A percentile compares a stretch with the other conserved stretches of the same genome.
Conservation (phyloP, 2,888 invertebrate genomes). For the Microctonus hyperodae region DNA sequence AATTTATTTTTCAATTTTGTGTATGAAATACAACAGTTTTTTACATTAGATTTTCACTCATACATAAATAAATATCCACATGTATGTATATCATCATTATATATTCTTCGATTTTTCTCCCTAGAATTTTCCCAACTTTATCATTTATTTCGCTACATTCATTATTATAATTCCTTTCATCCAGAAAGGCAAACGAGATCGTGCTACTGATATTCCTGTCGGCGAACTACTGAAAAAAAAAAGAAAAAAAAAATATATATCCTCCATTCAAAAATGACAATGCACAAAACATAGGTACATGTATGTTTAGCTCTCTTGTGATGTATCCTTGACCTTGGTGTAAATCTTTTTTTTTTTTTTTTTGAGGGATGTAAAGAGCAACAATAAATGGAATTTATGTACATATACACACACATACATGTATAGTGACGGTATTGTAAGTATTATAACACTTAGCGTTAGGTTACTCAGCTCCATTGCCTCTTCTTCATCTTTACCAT, state of each 20-base stretch:
- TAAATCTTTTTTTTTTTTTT: conserved; percentile 23
- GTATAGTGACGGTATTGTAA: conserved; percentile 33
- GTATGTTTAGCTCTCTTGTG: background rate
- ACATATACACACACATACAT: conserved; percentile 31
- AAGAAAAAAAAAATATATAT: conserved; percentile 7
- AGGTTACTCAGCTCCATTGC: conserved; percentile 37
- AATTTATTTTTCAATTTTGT: conserved; percentile 1
- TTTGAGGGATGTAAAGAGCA: background rate
- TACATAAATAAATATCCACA: background rate
- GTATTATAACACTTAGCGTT: conserved; percentile 53
- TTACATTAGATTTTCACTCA: background rate
- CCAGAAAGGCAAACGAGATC: conserved; percentile 23
- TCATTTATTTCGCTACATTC: background rate
- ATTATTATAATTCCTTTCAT: background rate
- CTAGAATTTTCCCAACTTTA: background rate
- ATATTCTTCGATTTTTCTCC: background rate
- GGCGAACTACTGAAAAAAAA: background rate
- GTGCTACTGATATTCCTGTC: conserved; percentile 31
- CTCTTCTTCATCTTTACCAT: background rate
- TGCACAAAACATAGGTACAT: background rate
- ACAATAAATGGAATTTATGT: background rate
- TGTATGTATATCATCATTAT: background rate
- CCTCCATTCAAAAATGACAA: conserved; percentile 17
- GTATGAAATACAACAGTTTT: background rate
- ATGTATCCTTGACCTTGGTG: conserved; percentile 19